Evolutionary conservation across 2,888 invertebrate species (phyloP), one percentile per base, ranked within the genome.

Genomic region (Eurois occulta): DNA sequence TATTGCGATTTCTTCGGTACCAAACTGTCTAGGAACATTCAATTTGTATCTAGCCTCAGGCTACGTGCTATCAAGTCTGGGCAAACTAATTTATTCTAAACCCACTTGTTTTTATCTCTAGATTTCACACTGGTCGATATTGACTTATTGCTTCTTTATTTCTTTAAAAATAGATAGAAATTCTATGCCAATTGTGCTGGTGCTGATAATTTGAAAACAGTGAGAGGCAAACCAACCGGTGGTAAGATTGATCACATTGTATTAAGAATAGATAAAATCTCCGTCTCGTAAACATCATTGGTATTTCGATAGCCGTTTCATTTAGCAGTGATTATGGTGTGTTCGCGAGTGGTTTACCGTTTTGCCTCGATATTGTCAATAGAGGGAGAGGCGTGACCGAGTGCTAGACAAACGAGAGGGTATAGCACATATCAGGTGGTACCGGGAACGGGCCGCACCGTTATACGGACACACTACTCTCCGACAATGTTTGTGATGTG

Each of bases 381-480:
- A 76, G 35, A 67, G 65, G 72, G 80, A 77, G 68, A 83, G 68
- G 68, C 77, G 82, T 86, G 84, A 73, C 77, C 71, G 73, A 87
- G 84, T 86, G 82, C 46, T 85, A 80, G 83, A 81, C 86, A 88
- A 85, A 88, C 87, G 82, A 79, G 72, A 43, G 52, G 70, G 65
- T 62, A 77, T 48, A 21, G 24, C 58, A 78, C n/a, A 74, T 35
- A 80, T 69, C 24, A 48, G 64, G 41, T 35, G 41, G 72, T 86
- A 79, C 83, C 67, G 70, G 78, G 83, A 81, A 87, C 75, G 8
- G 88, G 86, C 62, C 81, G 62, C 65, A 83, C 89, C 89, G 89
- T 89, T 89, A 89, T 68, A 48, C 80, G 81, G 87, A 83, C 77
- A 77, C 73, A 77, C 52, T 68, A 65, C n/a, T 75, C 48, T 35